Conservation (phyloP, 2,113 vertebrate species). For the Artemisiospiza belli region DNA sequence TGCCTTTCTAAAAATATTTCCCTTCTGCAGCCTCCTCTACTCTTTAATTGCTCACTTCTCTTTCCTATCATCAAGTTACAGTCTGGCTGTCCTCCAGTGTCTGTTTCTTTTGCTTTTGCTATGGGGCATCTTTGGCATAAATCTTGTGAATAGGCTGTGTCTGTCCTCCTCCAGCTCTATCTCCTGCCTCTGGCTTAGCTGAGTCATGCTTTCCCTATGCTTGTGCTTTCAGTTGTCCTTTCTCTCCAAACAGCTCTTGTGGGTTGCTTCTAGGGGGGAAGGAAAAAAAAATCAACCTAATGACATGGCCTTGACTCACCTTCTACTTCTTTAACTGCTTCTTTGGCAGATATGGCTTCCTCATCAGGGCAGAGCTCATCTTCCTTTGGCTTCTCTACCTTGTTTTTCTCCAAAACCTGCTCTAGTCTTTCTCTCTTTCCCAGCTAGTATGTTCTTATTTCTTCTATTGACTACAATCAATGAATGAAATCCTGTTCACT, state of each 20-base stretch:
- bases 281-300: neutral
- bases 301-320: neutral
- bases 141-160: neutral
- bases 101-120: constrained; percentile 21
- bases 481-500: neutral
- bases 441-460: neutral
- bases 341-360: neutral
- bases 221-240: neutral
- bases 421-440: neutral
- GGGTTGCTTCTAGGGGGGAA: neutral
- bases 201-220: neutral
- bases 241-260: neutral
- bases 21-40: neutral
- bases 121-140: neutral
- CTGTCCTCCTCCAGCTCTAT: neutral
- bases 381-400: neutral
- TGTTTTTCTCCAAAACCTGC: neutral
- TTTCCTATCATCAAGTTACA: constrained; percentile 7
- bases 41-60: constrained; percentile 27
- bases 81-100: constrained; percentile 1
- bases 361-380: neutral
- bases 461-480: neutral
- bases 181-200: neutral
- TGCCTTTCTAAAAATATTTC: constrained; percentile 6
- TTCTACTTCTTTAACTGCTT: neutral